A percentile compares a stretch with the other conserved stretches of the same genome.
These are phyloP conservation scores for Archivesica marissinica DNA, from an alignment of 1,140 invertebrate genomes.

Conservation along the genomic window DNA sequence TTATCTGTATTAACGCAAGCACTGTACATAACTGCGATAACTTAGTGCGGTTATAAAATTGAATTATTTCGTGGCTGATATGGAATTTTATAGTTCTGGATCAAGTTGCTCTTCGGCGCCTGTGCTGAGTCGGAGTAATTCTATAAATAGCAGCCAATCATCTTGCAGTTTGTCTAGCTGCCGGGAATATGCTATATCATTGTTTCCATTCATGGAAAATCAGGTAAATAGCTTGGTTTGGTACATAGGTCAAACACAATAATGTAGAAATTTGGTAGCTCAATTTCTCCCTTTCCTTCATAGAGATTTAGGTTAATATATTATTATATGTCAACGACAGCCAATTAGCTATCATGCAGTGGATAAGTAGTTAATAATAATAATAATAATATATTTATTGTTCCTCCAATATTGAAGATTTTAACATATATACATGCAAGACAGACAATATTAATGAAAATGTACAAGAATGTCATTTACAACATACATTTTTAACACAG, in stretches of 20 bases:
- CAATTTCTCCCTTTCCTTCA: not conserved
- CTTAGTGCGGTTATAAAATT: no score
- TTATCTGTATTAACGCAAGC: no score
- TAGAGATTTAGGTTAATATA: no score
- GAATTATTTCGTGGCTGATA: no score
- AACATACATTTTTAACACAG: no score
- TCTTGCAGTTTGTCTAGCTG: constrained; percentile 2
- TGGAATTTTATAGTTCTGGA: constrained; percentile 10
- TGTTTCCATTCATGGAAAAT: constrained; percentile 25
- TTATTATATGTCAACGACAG: no score
- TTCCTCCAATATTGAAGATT: not conserved
- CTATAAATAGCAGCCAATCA: constrained; percentile 14
- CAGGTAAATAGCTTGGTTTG: not conserved
- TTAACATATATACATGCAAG: no score
- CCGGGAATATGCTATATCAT: constrained; percentile 41
- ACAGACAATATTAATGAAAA: not conserved
- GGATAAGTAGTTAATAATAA: no score
- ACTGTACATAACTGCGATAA: no score
- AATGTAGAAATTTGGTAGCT: not conserved
- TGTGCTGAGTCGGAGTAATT: constrained; percentile 46
- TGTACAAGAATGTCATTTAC: not conserved
- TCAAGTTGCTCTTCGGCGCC: not conserved
- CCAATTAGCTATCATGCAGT: no score
- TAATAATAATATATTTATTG: not conserved
- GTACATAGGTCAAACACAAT: not conserved